Base-by-base conservation (phyloP, 2,113 vertebrate species). In the Greenwoodochromis staneri region DNA sequence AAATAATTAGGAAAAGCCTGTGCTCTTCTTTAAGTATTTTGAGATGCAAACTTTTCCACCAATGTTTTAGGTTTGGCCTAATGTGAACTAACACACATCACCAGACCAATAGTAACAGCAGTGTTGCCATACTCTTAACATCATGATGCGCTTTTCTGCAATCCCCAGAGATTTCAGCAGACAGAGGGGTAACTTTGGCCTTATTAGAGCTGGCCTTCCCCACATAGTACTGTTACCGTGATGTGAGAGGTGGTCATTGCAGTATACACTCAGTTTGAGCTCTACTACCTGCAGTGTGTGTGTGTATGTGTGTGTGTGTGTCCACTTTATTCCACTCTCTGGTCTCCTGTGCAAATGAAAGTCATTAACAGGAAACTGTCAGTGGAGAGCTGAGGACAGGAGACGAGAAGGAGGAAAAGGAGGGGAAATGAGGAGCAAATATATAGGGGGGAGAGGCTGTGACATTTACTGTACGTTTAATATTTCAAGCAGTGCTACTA, bases 351-450 rank as follows among this genome's bases (percentile, higher is more conserved):
- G 89, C 89, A 89, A 93, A 91, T 92, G 61, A 90, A 92, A 93
- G 86, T 94, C 92, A 94, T 94, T 95, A 95, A 85, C 88, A 85
- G 91, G 87, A 93, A 92, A 83, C 92, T 95, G 93, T 91, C 91
- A 84, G 87, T 63, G 85, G 53, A 84, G 49, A 86, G 66, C 7
- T 85, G 89, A 87, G 61, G 53, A 85, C 61, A 55, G 81, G 40
- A 85, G 51, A 54, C 12, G 42, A 76, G 38, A 51, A 31, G 40
- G 88, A 81, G 85, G 80, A 59, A 21, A 38, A 38, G 49, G 42
- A 76, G 63, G 19, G 27, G 19, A 84, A 87, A 81, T 76, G 81
- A 89, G 81, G 83, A 34, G 84, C 81, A 83, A 36, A 76, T 88
- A 80, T 81, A 89, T 55, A 17, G 11, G 49, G 24, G 83, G 51